Evolutionary conservation across 2,797 vertebrate species (phyloP), one percentile per base, ranked within the genome.

Genomic region (Trichosurus vulpecula): DNA sequence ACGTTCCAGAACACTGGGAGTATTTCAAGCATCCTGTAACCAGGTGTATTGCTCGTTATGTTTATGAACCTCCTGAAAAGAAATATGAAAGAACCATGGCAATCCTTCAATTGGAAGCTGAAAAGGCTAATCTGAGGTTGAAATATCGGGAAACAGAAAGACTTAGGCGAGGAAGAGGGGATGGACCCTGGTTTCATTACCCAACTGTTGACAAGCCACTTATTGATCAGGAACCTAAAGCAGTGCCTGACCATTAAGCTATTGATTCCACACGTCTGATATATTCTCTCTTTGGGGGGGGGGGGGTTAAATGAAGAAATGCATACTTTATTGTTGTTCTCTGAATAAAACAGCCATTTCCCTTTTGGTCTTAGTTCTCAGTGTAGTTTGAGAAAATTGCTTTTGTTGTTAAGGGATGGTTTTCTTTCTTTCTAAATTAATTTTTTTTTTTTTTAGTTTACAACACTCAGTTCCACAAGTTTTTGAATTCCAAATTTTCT

Each of bases 1-100:
- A 99, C 90, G 81, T 99, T 95, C 99, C 99, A 41, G 99, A 99
- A 3, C 96, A 99, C 97, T 99, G 99, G 99, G 99, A 99, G 51
- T 99, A 99, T 94, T 98, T 98, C 96, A 98, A 98, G 99, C 99
- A 99, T 96, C 99, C 99, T 90, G 99, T 99, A 98, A 99, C 98
- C 92, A 99, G 99, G 96, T 99, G 99, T 99, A 99, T 99, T 95
- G 94, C 98, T 52, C 98, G 99, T 92, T 98, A 98, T 94, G 0
- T 99, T 1, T 99, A 98, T 53, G 99, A 99, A 74, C 95, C 98
- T 58, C 99, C 99, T 54, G 99, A 99, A 96, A 99, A 99, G 98
- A 96, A 99, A 92, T 99, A 99, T 95, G 99, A 99, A 98, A 99
- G 99, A 98, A 97, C 99, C 97, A 98, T 99, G 99, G 99, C 99